Evolutionary conservation across 2,888 invertebrate genomes (phyloP).

Genomic region (Hypomecis punctinalis): DNA sequence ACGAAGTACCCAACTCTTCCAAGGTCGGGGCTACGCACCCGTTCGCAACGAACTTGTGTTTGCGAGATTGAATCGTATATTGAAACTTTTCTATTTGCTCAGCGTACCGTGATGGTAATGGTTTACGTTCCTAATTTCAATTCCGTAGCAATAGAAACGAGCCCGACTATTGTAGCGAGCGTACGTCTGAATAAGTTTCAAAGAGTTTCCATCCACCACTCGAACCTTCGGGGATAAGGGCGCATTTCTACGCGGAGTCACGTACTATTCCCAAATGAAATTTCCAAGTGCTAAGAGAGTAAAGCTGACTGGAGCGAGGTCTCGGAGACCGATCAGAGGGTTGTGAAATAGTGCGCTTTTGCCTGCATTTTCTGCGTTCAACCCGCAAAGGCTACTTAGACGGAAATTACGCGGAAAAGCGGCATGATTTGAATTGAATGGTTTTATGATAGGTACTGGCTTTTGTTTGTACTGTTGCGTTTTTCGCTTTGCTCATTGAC

Average conservation of each 20-base stretch:
- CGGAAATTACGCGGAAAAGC: constrained; percentile 28
- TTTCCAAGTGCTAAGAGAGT: constrained; percentile 71
- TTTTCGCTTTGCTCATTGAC: background rate
- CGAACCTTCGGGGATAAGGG: constrained; percentile 62
- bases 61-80: constrained; percentile 65
- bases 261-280: constrained; percentile 79
- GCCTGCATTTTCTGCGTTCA: constrained; percentile 56
- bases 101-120: constrained; percentile 59
- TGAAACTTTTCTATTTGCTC: constrained; percentile 69
- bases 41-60: constrained; percentile 47
- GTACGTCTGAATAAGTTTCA: constrained; percentile 67
- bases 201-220: constrained; percentile 67
- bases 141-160: constrained; percentile 71
- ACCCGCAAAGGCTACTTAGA: constrained; percentile 47
- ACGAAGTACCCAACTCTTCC: constrained; percentile 52
- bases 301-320: constrained; percentile 53
- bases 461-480: background rate
- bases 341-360: constrained; percentile 59
- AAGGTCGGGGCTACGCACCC: constrained; percentile 53
- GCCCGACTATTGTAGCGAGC: constrained; percentile 63
- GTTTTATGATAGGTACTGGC: background rate
- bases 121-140: constrained; percentile 69
- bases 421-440: constrained; percentile 49
- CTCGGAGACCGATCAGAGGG: constrained; percentile 55
- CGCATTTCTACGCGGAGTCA: constrained; percentile 72